Conservation (phyloP, 2,797 vertebrate genomes). For the Acrossocheilus wenchowensis region DNA sequence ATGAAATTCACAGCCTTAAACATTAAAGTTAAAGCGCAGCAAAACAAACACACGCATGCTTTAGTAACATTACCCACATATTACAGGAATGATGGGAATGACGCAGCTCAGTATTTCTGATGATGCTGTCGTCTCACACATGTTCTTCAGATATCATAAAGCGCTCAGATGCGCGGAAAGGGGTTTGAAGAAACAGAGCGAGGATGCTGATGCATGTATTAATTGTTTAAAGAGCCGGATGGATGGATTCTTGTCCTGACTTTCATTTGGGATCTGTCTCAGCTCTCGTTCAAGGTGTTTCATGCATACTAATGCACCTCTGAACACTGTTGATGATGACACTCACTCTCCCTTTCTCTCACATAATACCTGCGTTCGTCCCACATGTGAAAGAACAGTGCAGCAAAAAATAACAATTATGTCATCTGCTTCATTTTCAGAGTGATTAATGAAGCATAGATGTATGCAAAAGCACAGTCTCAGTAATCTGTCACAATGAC, state of each 20-base stretch:
- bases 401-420: background rate
- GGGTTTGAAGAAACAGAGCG: conserved; percentile 22
- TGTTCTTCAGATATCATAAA: background rate
- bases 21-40: too few species aligned
- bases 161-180: background rate
- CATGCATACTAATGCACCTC: conserved; percentile 11
- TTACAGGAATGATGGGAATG: background rate
- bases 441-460: too few species aligned
- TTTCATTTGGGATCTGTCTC: conserved; percentile 10
- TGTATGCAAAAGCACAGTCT: too few species aligned
- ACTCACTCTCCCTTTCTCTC: background rate
- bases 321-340: background rate
- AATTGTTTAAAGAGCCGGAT: conserved; percentile 38
- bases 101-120: background rate
- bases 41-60: background rate
- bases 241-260: conserved; percentile 6
- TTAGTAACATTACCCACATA: background rate
- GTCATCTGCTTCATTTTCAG: background rate
- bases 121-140: background rate
- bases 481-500: too few species aligned
- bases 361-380: too few species aligned
- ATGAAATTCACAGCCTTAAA: background rate
- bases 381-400: background rate
- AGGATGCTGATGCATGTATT: background rate
- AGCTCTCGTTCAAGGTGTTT: conserved; percentile 1